Base-by-base conservation (phyloP, 2,113 vertebrate species). In the Meles meles region DNA sequence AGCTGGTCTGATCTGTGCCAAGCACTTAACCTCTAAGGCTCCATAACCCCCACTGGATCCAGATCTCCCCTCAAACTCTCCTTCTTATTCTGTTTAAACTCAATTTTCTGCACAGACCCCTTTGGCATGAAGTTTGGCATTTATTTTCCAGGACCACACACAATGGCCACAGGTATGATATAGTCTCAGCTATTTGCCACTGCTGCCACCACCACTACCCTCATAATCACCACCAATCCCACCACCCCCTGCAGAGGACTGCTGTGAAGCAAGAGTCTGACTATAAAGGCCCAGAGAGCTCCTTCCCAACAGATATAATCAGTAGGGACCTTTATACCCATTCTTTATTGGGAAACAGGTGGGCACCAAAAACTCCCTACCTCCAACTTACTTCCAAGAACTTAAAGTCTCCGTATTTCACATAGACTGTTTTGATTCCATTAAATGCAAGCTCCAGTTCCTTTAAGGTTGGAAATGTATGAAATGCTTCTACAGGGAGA, bases 391-490 rank as follows among this genome's bases (percentile, higher is more conserved):
- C 99, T 98, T 99, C 95, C 42, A 99, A 98, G 95, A 97, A 97
- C 69, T 98, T 99, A 96, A 99, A 99, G 83, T 99, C 99, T 86
- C 98, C 98, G 52, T 98, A 85, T 6, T 98, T 96, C 93, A 99
- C 95, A 0, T 93, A 97, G 92, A 99, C 90, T 63, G 98, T 98
- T 96, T 98, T 96, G 55, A 99, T 98, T 49, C 98, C 57, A 0
- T 99, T 99, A 92, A 99, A 96, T 42, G 99, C 98, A 7, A 99
- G 98, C 82, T 99, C 99, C 89, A 99, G 98, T 97, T 99, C 98
- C 92, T 98, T 98, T 84, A 99, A 96, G 52, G 96, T 98, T 87
- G 98, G 98, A 98, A 99, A 99, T 10, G 98, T 98, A 89, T 98
- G 97, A 90, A 99, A 99, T 13, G 93, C 92, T 15, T 98, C 99